Evolutionary conservation across 2,113 vertebrate genomes (phyloP).

Genomic region (Trematocara zebra): DNA sequence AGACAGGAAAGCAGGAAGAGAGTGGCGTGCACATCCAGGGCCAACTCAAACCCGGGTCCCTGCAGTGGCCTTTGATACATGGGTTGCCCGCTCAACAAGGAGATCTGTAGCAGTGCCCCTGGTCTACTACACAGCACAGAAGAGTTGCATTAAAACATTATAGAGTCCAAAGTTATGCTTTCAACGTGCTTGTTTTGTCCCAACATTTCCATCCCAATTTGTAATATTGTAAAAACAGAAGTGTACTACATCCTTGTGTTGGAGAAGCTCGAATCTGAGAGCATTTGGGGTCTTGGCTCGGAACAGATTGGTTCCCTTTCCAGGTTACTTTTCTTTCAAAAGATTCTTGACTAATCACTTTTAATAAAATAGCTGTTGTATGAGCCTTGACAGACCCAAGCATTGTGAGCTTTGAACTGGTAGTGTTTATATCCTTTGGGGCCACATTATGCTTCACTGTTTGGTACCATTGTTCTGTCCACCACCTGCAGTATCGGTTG

Average conservation of each 20-base stretch:
- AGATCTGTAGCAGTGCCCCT: background rate
- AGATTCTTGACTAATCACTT: background rate
- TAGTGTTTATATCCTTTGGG: background rate
- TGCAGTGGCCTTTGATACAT: background rate
- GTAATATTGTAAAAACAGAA: background rate
- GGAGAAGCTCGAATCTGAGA: background rate
- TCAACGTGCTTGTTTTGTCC: background rate
- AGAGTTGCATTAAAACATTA: background rate
- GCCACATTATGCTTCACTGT: background rate
- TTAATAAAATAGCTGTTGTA: background rate
- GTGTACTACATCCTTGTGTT: background rate
- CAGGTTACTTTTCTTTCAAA: background rate
- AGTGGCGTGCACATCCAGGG: background rate
- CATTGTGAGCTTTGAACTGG: background rate
- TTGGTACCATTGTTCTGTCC: background rate
- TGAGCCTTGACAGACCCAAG: background rate
- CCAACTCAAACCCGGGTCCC: background rate
- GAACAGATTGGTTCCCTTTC: background rate
- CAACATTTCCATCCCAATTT: background rate
- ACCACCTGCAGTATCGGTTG: background rate
- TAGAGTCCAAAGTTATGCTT: background rate
- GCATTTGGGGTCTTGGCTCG: background rate
- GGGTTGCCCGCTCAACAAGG: background rate
- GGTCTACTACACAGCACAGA: background rate
- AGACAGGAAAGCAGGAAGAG: background rate